A percentile compares a stretch with the other conserved stretches of the same genome.
Evolutionary conservation across 2,888 invertebrate species (phyloP).

Genomic region (Ernsta delagoae): DNA sequence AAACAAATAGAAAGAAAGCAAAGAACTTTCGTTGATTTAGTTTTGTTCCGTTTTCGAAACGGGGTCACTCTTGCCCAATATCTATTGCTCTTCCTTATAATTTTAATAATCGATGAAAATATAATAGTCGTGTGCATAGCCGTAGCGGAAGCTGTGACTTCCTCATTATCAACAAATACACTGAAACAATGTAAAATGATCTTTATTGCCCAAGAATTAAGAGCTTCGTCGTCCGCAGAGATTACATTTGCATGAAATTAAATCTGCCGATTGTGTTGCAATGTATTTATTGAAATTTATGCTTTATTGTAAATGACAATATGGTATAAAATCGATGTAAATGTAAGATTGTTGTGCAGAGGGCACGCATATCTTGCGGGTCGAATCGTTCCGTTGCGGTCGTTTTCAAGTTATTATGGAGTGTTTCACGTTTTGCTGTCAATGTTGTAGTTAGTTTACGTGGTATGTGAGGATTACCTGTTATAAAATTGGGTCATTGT

Average conservation of each 20-base stretch:
- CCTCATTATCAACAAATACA: conserved; percentile 1
- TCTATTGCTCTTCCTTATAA: conserved; percentile 14
- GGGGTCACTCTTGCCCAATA: neutral
- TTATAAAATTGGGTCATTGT: conserved; percentile 17
- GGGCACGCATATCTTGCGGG: neutral
- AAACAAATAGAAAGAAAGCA: neutral
- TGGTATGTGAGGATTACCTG: conserved; percentile 1
- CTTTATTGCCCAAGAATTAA: neutral
- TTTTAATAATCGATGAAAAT: neutral
- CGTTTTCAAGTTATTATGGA: conserved; percentile 29
- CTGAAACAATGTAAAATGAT: neutral
- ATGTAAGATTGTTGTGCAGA: neutral
- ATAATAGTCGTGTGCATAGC: conserved; percentile 10
- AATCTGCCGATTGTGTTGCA: neutral
- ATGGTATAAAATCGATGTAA: neutral
- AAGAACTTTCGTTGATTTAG: neutral
- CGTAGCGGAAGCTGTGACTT: conserved; percentile 27
- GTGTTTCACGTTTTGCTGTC: conserved; percentile 20
- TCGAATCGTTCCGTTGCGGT: conserved; percentile 28
- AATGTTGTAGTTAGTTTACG: neutral
- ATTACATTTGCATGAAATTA: neutral
- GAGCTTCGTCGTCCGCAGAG: neutral
- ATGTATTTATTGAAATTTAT: neutral
- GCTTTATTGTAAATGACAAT: neutral
- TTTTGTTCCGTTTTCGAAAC: neutral